These are phyloP conservation scores for Furnarius figulus DNA, from an alignment of 2,113 vertebrate genomes.

Conservation along the genomic window DNA sequence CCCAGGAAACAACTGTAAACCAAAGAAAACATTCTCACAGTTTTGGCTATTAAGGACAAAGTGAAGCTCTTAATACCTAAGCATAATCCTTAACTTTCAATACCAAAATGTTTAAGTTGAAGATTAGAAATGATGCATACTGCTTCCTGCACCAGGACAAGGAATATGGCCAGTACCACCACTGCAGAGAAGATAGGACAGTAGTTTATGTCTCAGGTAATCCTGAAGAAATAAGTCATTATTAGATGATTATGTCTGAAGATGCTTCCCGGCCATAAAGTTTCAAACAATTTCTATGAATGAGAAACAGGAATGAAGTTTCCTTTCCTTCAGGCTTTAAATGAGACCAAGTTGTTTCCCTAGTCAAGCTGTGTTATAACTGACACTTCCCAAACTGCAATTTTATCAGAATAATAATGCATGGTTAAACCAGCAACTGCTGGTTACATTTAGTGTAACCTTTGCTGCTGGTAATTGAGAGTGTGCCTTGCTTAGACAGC, in stretches of 20 bases:
- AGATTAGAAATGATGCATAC: not conserved
- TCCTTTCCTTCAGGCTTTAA: not conserved
- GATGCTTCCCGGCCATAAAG: not conserved
- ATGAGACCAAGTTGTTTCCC: not conserved
- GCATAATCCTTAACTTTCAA: not conserved
- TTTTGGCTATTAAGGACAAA: not conserved
- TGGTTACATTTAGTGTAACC: slow-evolving; percentile 21
- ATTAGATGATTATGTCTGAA: not conserved
- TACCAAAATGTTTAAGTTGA: not conserved
- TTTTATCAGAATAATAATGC: not conserved
- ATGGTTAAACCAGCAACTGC: slow-evolving; percentile 3
- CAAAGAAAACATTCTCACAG: not conserved
- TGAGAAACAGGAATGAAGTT: not conserved
- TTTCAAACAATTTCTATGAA: not conserved
- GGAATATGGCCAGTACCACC: not conserved
- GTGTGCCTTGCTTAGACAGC: slow-evolving; percentile 4
- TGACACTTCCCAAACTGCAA: not conserved
- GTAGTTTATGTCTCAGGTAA: not conserved
- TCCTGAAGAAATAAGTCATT: not conserved
- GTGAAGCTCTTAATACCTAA: not conserved
- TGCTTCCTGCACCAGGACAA: not conserved
- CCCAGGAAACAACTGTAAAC: not conserved
- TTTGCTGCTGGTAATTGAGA: slow-evolving; percentile 43
- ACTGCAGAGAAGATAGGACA: not conserved
- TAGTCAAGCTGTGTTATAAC: not conserved